Evolutionary conservation across 2,888 invertebrate genomes (phyloP).

Genomic region (Ametastegia equiseti): DNA sequence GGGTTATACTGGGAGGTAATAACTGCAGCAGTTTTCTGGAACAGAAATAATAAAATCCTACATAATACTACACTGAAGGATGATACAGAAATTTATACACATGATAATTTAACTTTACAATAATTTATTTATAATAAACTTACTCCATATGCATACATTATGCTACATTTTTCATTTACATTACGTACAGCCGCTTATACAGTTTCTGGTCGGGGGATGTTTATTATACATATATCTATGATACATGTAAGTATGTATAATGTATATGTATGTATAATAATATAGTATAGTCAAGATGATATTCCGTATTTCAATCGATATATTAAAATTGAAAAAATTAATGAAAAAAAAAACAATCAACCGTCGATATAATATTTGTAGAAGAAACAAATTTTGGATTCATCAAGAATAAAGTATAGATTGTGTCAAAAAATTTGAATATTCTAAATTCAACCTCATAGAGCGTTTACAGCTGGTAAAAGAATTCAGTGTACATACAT

Average conservation of each 20-base stretch:
- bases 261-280: slow-evolving; percentile 32
- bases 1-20: no score
- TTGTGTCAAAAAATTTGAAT: neutral
- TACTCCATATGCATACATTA: slow-evolving; percentile 36
- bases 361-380: neutral
- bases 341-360: neutral
- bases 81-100: neutral
- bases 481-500: neutral
- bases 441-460: neutral
- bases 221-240: slow-evolving; percentile 47
- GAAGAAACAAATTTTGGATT: neutral
- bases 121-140: slow-evolving; percentile 46
- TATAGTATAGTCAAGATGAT: neutral
- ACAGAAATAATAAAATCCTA: neutral
- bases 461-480: neutral
- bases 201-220: slow-evolving; percentile 67
- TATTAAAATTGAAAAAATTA: neutral
- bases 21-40: no score
- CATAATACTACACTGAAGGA: neutral
- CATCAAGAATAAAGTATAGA: neutral
- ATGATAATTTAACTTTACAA: slow-evolving; percentile 15
- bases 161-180: slow-evolving; percentile 65
- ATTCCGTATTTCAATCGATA: neutral
- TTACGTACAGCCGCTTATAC: slow-evolving; percentile 70
- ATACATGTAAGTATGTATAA: slow-evolving; percentile 52